Evolutionary conservation across 2,888 invertebrate species (phyloP).

Genomic region (Biston betularia): DNA sequence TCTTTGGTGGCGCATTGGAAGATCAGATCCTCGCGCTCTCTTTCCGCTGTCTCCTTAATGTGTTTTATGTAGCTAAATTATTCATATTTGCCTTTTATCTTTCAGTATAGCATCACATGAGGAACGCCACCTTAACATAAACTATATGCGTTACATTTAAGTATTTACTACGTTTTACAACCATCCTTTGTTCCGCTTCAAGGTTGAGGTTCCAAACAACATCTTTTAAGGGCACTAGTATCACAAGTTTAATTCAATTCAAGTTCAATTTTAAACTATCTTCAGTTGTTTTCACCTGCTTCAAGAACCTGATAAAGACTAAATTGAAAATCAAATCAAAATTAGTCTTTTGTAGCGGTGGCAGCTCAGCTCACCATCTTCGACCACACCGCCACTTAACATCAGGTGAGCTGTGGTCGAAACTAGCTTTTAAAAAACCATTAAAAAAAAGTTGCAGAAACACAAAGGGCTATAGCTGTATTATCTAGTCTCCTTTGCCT

Average conservation of each 20-base stretch:
- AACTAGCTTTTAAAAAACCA: no score
- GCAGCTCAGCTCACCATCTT: no score
- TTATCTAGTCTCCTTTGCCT: slow-evolving; percentile 4
- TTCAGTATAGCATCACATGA: background rate
- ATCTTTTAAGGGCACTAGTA: background rate
- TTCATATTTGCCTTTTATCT: background rate
- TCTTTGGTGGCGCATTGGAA: no score
- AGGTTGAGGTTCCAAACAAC: slow-evolving; percentile 42
- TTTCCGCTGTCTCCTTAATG: no score
- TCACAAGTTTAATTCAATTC: slow-evolving; percentile 9
- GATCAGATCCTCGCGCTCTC: no score
- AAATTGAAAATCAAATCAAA: background rate
- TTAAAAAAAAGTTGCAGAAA: background rate
- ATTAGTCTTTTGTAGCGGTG: no score
- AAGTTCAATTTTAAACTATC: background rate
- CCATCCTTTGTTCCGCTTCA: slow-evolving; percentile 41
- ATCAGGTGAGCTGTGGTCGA: no score
- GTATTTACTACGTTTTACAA: slow-evolving; percentile 26
- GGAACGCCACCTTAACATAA: slow-evolving; percentile 1
- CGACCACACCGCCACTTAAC: no score
- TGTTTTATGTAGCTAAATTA: no score
- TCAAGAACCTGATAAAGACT: background rate
- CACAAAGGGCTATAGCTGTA: background rate
- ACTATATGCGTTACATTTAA: slow-evolving; percentile 5
- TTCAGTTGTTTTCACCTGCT: no score